Evolutionary conservation across 1,140 invertebrate genomes (phyloP), one percentile per base, ranked within the genome.

Genomic region (Megathymus violae): DNA sequence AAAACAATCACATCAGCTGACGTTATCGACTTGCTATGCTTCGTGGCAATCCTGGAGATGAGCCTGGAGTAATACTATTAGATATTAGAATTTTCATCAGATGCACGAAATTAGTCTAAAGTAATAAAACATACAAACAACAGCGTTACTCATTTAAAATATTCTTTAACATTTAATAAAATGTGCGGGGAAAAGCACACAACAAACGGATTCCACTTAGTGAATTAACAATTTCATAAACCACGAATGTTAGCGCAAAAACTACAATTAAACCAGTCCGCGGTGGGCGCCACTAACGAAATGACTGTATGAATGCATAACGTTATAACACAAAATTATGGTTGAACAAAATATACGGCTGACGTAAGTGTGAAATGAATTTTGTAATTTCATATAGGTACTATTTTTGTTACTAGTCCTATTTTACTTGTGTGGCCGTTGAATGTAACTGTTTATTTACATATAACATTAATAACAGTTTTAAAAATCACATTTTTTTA

Each of bases 241-340:
- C 52, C 17, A 59, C 52, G 44, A 36, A n/a, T n/a, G n/a, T n/a
- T n/a, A n/a, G n/a, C n/a, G 38, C 54, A 65, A 65, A 65, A 59
- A 65, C 63, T 51, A 36, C 63, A 65, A 52, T 60, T 65, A 65
- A 44, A 65, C 15, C 47, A 17, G 46, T 59, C 67, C 63, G 48
- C 52, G 63, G 62, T 41, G 56, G 63, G 63, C 63, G 63, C 67
- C 59, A 69, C 25, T 60, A 15, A 34, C 17, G 43, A 47, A 47
- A 47, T 47, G 34, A n/a, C n/a, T n/a, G n/a, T n/a, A n/a, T 36
- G 34, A 36, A 36, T 36, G 34, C 34, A n/a, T 7, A 4, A 31
- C 27, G n/a, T 36, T 36, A 36, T 36, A 11, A n/a, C 34, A 11
- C n/a, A n/a, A 4, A 36, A 36, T 36, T 36, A 36, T 22, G 19